These are phyloP conservation scores for Drosophila lini DNA, from an alignment of 1,140 invertebrate species.

Conservation along the genomic window DNA sequence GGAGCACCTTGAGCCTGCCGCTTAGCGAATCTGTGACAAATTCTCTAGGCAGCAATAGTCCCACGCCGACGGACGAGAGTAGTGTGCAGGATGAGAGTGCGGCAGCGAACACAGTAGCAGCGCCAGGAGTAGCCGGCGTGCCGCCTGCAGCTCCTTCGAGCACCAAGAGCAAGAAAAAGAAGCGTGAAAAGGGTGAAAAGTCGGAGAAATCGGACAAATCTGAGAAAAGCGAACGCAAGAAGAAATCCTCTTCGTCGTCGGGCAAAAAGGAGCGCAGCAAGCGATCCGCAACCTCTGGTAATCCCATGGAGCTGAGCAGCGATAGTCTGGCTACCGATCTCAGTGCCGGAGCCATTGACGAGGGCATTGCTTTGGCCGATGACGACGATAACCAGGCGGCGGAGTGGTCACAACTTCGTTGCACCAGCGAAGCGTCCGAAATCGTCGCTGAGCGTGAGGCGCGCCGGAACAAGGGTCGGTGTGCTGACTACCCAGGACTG, in stretches of 20 bases:
- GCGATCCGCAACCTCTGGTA: slow-evolving; percentile 35
- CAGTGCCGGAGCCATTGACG: slow-evolving; percentile 82
- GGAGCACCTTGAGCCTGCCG: slow-evolving; percentile 70
- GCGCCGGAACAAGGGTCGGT: slow-evolving; percentile 89
- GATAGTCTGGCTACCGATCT: slow-evolving; percentile 85
- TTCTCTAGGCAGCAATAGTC: slow-evolving; percentile 79
- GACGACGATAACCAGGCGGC: slow-evolving; percentile 90
- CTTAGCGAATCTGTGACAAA: slow-evolving; percentile 76
- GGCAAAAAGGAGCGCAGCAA: slow-evolving; percentile 65
- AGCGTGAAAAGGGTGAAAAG: slow-evolving; percentile 62
- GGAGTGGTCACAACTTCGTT: slow-evolving; percentile 92
- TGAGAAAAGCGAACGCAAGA: slow-evolving; percentile 68
- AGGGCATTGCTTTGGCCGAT: slow-evolving; percentile 85
- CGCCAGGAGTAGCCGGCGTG: slow-evolving; percentile 5
- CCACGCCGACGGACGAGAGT: slow-evolving; percentile 81
- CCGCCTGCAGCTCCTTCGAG: slow-evolving; percentile 17
- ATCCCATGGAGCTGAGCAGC: slow-evolving; percentile 64
- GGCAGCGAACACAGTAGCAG: slow-evolving; percentile 1
- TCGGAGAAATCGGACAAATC: slow-evolving; percentile 52
- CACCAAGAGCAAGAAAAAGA: slow-evolving; percentile 68
- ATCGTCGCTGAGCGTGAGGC: slow-evolving; percentile 93
- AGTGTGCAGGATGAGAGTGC: slow-evolving; percentile 73
- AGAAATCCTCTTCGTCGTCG: slow-evolving; percentile 56
- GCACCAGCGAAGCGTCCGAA: slow-evolving; percentile 94
- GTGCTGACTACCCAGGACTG: slow-evolving; percentile 95